A percentile compares a stretch with the other conserved stretches of the same genome.
phyloP scores from a whole-genome alignment of 2,113 vertebrate species.

The Cricetomys ansorgei region DNA sequence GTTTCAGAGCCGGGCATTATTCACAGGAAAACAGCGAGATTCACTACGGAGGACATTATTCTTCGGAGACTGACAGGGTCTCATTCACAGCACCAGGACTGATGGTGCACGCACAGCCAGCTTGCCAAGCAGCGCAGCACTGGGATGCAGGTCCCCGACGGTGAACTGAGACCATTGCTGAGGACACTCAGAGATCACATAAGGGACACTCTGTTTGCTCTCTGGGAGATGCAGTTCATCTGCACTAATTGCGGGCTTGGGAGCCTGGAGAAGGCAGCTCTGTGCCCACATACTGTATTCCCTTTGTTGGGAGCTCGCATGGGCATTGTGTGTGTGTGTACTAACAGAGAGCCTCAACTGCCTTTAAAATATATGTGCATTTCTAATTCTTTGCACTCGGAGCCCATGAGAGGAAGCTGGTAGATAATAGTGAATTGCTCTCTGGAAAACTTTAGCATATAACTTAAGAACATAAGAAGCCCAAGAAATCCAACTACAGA shows the following conservation, averaged over 20 bases:
- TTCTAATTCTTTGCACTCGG: conserved; percentile 70
- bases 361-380: conserved; percentile 75
- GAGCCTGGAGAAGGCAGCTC: conserved; percentile 77
- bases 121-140: conserved; percentile 75
- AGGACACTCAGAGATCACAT: conserved; percentile 77
- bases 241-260: conserved; percentile 74
- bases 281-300: conserved; percentile 81
- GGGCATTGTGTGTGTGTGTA: conserved; percentile 64
- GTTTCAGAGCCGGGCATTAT: conserved; percentile 77
- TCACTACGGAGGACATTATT: conserved; percentile 80
- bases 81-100: conserved; percentile 79
- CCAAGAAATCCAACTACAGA: conserved; percentile 3
- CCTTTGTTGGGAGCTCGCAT: conserved; percentile 80
- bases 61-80: conserved; percentile 75
- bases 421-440: conserved; percentile 71
- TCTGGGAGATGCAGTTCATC: conserved; percentile 81
- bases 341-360: conserved; percentile 67
- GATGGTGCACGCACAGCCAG: conserved; percentile 73
- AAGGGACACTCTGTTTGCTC: conserved; percentile 82
- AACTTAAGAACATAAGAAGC: conserved; percentile 73
- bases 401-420: conserved; percentile 59
- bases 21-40: conserved; percentile 78
- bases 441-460: conserved; percentile 69
- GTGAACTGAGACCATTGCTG: conserved; percentile 80
- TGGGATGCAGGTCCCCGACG: conserved; percentile 71